Base-by-base conservation (phyloP, 2,113 vertebrate species). In the Paramormyrops kingsleyae region DNA sequence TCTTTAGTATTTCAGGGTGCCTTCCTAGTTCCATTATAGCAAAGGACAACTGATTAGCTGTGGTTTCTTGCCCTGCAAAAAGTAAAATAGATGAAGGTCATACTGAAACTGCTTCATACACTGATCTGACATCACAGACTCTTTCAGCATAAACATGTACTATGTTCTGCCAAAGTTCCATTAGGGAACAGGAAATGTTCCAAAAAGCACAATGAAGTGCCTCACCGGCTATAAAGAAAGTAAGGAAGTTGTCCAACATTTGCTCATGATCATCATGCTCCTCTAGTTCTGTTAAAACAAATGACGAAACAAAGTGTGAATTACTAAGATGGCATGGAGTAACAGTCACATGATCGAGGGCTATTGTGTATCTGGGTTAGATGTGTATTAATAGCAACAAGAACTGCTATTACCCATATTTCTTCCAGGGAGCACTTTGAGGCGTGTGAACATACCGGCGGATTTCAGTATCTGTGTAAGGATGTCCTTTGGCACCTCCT, bases 151-250 rank as follows among this genome's bases (percentile, higher is more conserved):
- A 31, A 10, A 50, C 46, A 24, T 21, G n/a, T 3, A 27, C 31
- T 35, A 46, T n/a, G 9, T 35, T 83, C 7, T 13, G 39, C 6
- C 77, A 10, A 2, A 27, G 42, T 66, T 52, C 31, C 62, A 46
- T 47, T 12, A 50, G 42, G 24, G 39, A 27, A 88, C 47, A 27
- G 47, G 27, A 59, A 5, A 59, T 15, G 6, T 19, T 10, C 44
- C 1, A n/a, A 83, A 77, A 89, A 66, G 86, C 50, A 1, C 74
- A 90, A 27, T 19, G 19, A 46, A 31, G 84, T 13, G 0, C 95
- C 97, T 85, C 59, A 98, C 98, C 98, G 0, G 97, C 98, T 47
- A 98, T 95, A 93, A 99, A 98, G 94, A 99, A 99, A 9, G 97
- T 97, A 83, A 99, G 92, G 2, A 99, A 98, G 77, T 99, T 99